Base-by-base conservation (phyloP, 2,113 vertebrate genomes). In the Elaphurus davidianus region DNA sequence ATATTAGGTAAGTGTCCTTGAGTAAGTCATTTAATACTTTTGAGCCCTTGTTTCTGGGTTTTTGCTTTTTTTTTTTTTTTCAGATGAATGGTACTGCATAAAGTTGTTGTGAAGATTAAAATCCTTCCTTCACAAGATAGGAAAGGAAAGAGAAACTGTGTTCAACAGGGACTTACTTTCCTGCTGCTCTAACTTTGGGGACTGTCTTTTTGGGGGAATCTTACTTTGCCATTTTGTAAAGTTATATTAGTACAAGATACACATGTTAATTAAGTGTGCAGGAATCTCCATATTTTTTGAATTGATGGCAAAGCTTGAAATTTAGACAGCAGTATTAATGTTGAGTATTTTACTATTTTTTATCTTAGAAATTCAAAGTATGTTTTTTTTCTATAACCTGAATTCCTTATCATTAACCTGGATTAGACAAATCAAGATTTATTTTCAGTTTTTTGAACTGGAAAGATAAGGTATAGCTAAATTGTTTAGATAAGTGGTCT, bases 31-130 rank as follows among this genome's bases (percentile, higher is more conserved):
- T 96, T 93, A 79, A 71, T 84, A 67, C 23, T 78, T 62, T 33
- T 50, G 6, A 50, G 21, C 76, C 8, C 10, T 78, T 36, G 55
- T 59, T 67, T 74, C 28, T 52, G 21, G 3, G 2, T 21, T 36
- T 94, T 94, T 82, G 2, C 8, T 12, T 81, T 40, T 74, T 25
- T 23, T 71, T 16, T 67, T 50, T 50, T 74, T 43, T 40, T 2
- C 7, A 90, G 67, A 81, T 50, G 55, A 17, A 84, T 74, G 17
- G 3, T 83, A 54, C 23, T 45, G 90, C 30, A 52, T 91, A 19
- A 84, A 87, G 40, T 60, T 92, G 28, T 57, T 94, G 74, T 93
- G 16, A 96, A 52, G 17, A 50, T 94, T 97, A 86, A 91, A 96
- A 57, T 54, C 28, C 17, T 92, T 55, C 52, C 50, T 93, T 91